Evolutionary conservation across 2,797 vertebrate species (phyloP), one percentile per base, ranked within the genome.

Genomic region (Adrianichthys oophorus): DNA sequence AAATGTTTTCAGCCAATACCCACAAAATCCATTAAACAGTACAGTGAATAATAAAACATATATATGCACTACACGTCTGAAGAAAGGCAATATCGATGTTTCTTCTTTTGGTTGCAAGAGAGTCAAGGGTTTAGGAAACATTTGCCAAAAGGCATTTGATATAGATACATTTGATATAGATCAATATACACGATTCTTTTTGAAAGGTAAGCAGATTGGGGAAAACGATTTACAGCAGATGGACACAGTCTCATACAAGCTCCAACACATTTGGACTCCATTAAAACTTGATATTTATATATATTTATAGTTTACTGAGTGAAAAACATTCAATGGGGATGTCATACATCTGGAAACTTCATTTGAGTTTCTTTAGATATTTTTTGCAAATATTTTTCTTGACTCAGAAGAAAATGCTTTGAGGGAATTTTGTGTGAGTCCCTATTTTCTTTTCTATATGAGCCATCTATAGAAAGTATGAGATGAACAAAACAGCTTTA

Each of bases 311-410:
- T 75, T 83, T 79, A 81, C 70, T 68, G 84, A 86, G 62, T 65
- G 90, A 65, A 72, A 74, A 84, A 91, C 87, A 90, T 89, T 89
- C 68, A 90, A 61, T 64, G 75, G 70, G 65, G 64, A 58, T 32
- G 52, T 65, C 65, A 61, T 56, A 85, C 57, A 84, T 73, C 62
- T 57, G 79, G 15, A 67, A 46, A 71, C 69, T 52, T 58, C 24
- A 56, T 59, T 64, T 52, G 14, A 61, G 45, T 71, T 62, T 46
- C 14, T 26, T 61, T 67, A 70, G 15, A 15, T 43, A 12, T 50
- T 60, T 37, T 65, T 47, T 78, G 42, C 15, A 17, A 60, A 55
- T 56, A 57, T 23, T 17, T 45, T 69, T 64, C 71, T 51, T 54
- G 48, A 75, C 70, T 54, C 62, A 48, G 76, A 32, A 68, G 74